These are phyloP conservation scores for Patella depressa DNA, from an alignment of 2,888 invertebrate genomes.

Conservation along the genomic window DNA sequence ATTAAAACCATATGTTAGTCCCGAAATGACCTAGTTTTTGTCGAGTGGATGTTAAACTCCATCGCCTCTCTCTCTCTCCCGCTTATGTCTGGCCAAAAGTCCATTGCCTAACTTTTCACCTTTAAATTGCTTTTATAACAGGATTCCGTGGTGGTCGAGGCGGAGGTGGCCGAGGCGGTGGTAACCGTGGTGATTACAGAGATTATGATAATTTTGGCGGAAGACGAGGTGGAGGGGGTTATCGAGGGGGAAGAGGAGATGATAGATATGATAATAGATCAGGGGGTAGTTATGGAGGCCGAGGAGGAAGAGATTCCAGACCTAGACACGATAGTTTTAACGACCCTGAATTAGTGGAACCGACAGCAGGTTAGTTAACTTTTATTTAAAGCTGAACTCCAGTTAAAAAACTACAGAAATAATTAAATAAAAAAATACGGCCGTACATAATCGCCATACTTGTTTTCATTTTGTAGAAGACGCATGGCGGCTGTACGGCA, in stretches of 20 bases:
- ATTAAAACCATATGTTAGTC: no score
- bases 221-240: conserved; percentile 38
- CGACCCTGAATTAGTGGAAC: conserved; percentile 59
- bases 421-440: no score
- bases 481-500: no score
- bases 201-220: conserved; percentile 38
- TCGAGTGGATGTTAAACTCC: no score
- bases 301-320: conserved; percentile 34
- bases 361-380: conserved; percentile 62
- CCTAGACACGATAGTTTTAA: conserved; percentile 56
- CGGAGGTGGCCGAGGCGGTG: conserved; percentile 30
- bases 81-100: no score
- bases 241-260: conserved; percentile 37
- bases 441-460: no score
- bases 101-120: no score
- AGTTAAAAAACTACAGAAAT: no score
- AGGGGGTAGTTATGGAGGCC: conserved; percentile 30
- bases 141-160: conserved; percentile 33
- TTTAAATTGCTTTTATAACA: not conserved
- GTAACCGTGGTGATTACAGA: conserved; percentile 33
- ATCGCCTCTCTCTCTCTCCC: no score
- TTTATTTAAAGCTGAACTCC: no score
- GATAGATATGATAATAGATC: conserved; percentile 36
- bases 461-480: no score
- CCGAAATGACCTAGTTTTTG: no score